phyloP scores from a whole-genome alignment of 2,888 invertebrate genomes.

The Melitaea athalia region DNA sequence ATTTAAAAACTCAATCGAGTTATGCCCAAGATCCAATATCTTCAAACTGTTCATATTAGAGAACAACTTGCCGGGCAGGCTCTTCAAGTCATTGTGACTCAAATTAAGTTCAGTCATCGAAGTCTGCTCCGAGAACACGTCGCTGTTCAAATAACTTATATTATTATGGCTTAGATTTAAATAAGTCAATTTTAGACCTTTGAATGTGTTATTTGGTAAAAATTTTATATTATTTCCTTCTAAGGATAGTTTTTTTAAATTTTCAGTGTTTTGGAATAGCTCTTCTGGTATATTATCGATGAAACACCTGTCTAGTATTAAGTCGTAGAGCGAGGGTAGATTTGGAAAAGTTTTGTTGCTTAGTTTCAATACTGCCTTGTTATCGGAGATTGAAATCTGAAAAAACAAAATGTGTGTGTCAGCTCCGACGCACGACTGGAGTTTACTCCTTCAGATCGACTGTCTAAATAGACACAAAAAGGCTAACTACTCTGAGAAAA shows the following conservation, averaged over 20 bases:
- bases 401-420: background rate
- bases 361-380: conserved; percentile 22
- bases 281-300: conserved; percentile 36
- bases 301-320: conserved; percentile 43
- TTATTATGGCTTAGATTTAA: conserved; percentile 41
- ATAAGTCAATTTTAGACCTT: conserved; percentile 36
- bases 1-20: conserved; percentile 19
- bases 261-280: conserved; percentile 40
- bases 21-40: conserved; percentile 16
- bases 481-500: too few species aligned
- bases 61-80: conserved; percentile 15
- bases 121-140: conserved; percentile 7
- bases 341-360: conserved; percentile 40
- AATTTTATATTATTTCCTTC: conserved; percentile 41
- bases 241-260: conserved; percentile 41
- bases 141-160: conserved; percentile 1
- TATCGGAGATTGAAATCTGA: conserved; percentile 36
- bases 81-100: conserved; percentile 10
- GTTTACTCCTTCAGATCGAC: too few species aligned
- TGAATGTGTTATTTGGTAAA: conserved; percentile 40
- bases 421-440: too few species aligned
- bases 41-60: conserved; percentile 9
- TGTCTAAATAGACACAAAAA: too few species aligned
- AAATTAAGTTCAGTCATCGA: conserved; percentile 13
- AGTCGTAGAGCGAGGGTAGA: conserved; percentile 36